Evolutionary conservation across 2,888 invertebrate genomes (phyloP).

Genomic region (Euproctis similis): DNA sequence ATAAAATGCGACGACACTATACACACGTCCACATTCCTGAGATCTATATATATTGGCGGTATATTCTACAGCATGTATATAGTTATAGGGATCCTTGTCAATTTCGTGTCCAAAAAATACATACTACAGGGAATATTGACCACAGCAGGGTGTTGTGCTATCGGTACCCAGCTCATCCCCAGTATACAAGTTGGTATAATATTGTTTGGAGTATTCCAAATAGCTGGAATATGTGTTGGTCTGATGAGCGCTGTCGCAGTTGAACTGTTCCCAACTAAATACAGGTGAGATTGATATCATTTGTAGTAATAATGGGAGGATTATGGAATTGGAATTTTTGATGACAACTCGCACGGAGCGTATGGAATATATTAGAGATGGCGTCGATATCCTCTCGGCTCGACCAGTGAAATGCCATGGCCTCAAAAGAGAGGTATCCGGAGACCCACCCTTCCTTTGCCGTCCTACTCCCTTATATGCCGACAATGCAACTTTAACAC

Average conservation of each 20-base stretch:
- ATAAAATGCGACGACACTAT: constrained; percentile 68
- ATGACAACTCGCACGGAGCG: too few species aligned
- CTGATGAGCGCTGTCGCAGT: constrained; percentile 74
- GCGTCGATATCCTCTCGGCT: too few species aligned
- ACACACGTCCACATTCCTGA: constrained; percentile 77
- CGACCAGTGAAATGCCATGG: too few species aligned
- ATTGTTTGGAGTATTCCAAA: constrained; percentile 72
- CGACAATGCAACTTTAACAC: too few species aligned
- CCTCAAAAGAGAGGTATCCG: too few species aligned
- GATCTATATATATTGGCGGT: constrained; percentile 79
- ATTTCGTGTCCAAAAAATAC: constrained; percentile 69
- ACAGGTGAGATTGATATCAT: constrained; percentile 50
- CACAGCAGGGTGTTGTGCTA: constrained; percentile 72
- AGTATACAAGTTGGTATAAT: constrained; percentile 70
- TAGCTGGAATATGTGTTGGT: constrained; percentile 74
- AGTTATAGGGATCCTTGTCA: constrained; percentile 76
- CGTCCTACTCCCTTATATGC: too few species aligned
- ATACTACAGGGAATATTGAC: constrained; percentile 64
- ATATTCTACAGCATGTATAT: constrained; percentile 79
- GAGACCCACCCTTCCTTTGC: too few species aligned
- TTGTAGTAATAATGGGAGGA: too few species aligned
- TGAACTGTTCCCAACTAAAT: constrained; percentile 75
- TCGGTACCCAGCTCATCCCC: constrained; percentile 75
- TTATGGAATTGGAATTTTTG: too few species aligned
- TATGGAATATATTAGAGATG: too few species aligned